These are phyloP conservation scores for Mirza zaza DNA, from an alignment of 2,113 vertebrate genomes.

Conservation along the genomic window DNA sequence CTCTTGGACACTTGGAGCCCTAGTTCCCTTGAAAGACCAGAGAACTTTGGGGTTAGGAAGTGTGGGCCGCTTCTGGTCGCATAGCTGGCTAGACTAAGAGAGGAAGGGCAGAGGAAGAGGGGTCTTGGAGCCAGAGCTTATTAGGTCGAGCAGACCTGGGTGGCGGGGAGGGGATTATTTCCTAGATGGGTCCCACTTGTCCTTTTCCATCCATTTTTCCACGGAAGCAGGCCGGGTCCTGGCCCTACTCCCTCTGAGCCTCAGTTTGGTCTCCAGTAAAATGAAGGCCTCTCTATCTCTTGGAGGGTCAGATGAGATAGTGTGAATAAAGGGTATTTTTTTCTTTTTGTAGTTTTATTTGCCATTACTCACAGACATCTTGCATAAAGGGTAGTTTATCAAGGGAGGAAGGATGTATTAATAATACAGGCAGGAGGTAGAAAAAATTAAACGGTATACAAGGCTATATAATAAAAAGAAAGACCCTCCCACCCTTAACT, in stretches of 20 bases:
- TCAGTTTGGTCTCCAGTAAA: constrained; percentile 9
- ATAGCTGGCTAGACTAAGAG: background rate
- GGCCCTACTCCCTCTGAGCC: background rate
- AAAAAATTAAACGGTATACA: background rate
- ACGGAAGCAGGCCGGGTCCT: background rate
- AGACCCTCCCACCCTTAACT: background rate
- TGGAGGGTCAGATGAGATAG: background rate
- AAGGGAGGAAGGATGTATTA: background rate
- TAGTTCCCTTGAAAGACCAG: background rate
- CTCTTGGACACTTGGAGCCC: background rate
- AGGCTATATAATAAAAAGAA: background rate
- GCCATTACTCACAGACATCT: too few relatives aligned
- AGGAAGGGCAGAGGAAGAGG: background rate
- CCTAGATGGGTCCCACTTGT: background rate
- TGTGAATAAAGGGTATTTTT: background rate
- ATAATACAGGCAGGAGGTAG: background rate
- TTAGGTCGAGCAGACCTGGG: background rate
- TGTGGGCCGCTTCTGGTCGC: background rate
- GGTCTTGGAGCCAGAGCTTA: background rate
- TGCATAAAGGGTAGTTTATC: background rate
- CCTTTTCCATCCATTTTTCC: background rate
- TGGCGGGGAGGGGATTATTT: background rate
- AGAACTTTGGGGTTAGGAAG: background rate
- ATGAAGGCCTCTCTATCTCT: background rate
- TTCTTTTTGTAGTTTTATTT: too few relatives aligned